phyloP scores from a whole-genome alignment of 2,888 invertebrate genomes.

The Norana najaformis region DNA sequence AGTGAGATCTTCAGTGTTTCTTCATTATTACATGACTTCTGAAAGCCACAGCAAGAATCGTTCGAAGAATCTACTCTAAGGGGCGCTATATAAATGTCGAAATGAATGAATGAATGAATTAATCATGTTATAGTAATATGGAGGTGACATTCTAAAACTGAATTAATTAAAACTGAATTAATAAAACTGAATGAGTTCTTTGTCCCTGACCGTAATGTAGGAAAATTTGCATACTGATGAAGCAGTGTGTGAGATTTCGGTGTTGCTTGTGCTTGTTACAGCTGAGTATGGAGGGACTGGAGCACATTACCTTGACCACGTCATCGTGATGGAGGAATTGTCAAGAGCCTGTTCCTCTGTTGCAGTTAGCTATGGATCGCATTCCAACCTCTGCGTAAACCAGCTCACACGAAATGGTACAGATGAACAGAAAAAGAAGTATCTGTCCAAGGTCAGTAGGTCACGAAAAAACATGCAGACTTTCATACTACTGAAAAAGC shows the following conservation, averaged over 20 bases:
- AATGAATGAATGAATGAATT: too few species aligned
- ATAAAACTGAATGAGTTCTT: too few species aligned
- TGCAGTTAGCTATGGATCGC: conserved; percentile 90
- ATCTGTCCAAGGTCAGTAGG: conserved; percentile 76
- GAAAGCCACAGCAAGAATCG: too few species aligned
- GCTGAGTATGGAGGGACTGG: conserved; percentile 89
- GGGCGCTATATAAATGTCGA: too few species aligned
- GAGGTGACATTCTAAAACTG: too few species aligned
- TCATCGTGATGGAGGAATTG: conserved; percentile 90
- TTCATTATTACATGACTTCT: too few species aligned
- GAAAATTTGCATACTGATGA: not conserved
- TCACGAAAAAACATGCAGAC: not conserved
- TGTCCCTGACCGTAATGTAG: not conserved
- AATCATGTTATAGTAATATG: too few species aligned
- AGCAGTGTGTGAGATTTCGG: not conserved
- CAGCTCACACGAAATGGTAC: conserved; percentile 93
- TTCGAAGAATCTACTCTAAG: too few species aligned
- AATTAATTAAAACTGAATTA: not conserved
- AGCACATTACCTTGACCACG: conserved; percentile 86
- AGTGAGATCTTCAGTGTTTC: too few species aligned
- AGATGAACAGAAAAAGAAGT: conserved; percentile 86
- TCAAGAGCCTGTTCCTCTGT: conserved; percentile 80
- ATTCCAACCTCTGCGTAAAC: conserved; percentile 95
- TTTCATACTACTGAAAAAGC: not conserved
- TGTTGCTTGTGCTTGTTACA: conserved; percentile 47